Conservation (phyloP, 2,113 vertebrate genomes). For the Tupaia chinensis region DNA sequence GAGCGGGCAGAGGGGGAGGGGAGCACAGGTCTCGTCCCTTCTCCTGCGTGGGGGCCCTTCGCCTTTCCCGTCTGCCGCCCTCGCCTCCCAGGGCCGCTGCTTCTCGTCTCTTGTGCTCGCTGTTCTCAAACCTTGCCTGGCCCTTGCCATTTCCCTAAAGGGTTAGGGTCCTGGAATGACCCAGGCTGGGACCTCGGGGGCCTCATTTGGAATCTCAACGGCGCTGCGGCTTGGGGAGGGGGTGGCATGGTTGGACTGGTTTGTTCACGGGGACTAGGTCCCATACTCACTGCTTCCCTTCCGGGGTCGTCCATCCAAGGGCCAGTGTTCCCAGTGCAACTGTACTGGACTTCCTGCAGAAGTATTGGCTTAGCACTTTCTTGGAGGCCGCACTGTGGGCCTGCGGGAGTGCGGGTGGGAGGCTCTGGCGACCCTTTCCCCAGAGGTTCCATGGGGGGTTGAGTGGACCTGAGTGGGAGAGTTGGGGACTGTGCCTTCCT, state of each 20-base stretch:
- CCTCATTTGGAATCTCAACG: background rate
- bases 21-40: background rate
- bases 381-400: background rate
- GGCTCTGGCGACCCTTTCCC: background rate
- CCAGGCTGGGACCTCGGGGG: background rate
- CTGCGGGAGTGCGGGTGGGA: background rate
- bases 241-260: background rate
- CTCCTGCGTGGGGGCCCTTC: background rate
- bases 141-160: background rate
- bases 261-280: background rate
- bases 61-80: background rate
- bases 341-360: background rate
- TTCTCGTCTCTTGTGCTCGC: background rate
- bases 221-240: no score
- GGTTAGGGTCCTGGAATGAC: background rate
- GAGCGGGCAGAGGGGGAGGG: no score
- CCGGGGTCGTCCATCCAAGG: background rate
- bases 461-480: background rate
- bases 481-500: background rate
- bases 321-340: background rate
- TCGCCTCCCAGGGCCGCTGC: background rate
- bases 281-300: background rate
- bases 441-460: background rate
- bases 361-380: background rate
- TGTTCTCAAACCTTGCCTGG: background rate